Evolutionary conservation across 1,140 invertebrate genomes (phyloP).

Genomic region (Platorchestia sp.): DNA sequence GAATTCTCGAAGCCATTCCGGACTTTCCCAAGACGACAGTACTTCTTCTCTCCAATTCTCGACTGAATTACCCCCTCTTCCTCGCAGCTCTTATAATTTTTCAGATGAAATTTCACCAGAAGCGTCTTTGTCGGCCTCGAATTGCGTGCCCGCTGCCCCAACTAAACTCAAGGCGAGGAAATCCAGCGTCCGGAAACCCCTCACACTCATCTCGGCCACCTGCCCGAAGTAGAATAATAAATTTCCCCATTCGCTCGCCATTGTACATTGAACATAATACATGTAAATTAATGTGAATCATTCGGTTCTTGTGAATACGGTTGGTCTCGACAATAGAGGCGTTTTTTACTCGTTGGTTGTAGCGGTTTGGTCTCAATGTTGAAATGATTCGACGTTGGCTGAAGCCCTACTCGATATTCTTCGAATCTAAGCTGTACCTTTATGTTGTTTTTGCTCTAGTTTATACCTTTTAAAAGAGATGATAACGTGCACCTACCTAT

Average conservation of each 20-base stretch:
- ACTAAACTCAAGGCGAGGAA: slow-evolving; percentile 46
- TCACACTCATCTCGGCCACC: neutral
- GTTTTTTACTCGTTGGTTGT: neutral
- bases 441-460: slow-evolving; percentile 1
- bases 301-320: neutral
- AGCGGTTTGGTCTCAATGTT: neutral
- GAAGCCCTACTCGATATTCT: neutral
- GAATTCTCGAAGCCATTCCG: neutral
- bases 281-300: neutral
- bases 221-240: slow-evolving; percentile 3
- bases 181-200: slow-evolving; percentile 36
- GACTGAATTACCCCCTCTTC: neutral
- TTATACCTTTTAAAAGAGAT: neutral
- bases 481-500: neutral
- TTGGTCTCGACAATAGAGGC: neutral
- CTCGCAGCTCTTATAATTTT: slow-evolving; percentile 11
- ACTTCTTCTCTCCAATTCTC: slow-evolving; percentile 10
- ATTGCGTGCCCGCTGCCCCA: neutral
- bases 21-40: neutral
- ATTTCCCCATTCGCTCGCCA: neutral
- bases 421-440: neutral
- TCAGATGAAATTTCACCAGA: neutral
- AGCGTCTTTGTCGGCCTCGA: neutral
- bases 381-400: neutral
- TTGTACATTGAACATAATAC: slow-evolving; percentile 4